Percentiles rank a stretch among this genome's conserved stretches.
These are phyloP conservation scores for Glyphotaelius pellucidus DNA, from an alignment of 2,888 invertebrate species.

Conservation along the genomic window DNA sequence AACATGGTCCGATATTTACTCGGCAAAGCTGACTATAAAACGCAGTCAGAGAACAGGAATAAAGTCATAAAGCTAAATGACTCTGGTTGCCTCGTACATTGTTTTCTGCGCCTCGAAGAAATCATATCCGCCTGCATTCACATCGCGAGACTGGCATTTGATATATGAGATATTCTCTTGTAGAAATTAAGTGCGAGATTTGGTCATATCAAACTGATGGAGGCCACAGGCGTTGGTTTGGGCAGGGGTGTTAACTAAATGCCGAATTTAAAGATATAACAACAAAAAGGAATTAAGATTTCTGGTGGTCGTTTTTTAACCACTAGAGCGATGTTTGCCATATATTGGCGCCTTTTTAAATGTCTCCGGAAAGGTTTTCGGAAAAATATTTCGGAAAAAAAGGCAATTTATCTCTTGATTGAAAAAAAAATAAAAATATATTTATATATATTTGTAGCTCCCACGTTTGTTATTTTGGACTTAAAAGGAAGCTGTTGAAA, in stretches of 20 bases:
- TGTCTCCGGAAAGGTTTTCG: too few species aligned
- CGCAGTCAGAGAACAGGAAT: slow-evolving; percentile 21
- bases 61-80: neutral
- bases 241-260: neutral
- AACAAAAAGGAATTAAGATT: too few species aligned
- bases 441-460: too few species aligned
- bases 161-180: slow-evolving; percentile 14
- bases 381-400: too few species aligned
- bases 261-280: neutral
- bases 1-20: slow-evolving; percentile 7
- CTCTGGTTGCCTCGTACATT: neutral
- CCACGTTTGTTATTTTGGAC: too few species aligned
- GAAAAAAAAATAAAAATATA: too few species aligned
- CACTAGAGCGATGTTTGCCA: too few species aligned
- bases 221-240: slow-evolving; percentile 57
- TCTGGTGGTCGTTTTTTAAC: too few species aligned
- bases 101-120: neutral
- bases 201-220: slow-evolving; percentile 38
- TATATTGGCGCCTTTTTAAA: too few species aligned
- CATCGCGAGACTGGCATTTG: slow-evolving; percentile 17
- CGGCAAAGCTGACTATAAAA: neutral
- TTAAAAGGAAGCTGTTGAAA: too few species aligned
- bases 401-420: too few species aligned
- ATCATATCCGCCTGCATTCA: slow-evolving; percentile 28
- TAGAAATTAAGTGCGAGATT: slow-evolving; percentile 23